Evolutionary conservation across 2,113 vertebrate species (phyloP).

Genomic region (Ageneiosus marmoratus): DNA sequence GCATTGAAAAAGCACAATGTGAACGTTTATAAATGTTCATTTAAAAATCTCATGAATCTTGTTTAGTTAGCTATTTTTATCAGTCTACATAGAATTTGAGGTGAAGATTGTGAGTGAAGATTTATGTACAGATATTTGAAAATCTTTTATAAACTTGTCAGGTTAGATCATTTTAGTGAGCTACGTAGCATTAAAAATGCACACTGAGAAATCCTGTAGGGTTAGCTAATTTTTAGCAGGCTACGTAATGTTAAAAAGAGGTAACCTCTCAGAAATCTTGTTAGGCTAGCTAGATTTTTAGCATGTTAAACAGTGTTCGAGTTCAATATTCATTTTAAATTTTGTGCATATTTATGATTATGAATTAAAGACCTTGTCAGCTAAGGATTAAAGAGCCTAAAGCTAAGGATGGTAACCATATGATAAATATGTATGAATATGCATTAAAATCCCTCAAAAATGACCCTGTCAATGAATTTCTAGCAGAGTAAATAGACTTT

Average conservation of each 20-base stretch:
- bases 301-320: neutral
- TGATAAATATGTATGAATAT: no score
- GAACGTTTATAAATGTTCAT: no score
- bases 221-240: neutral
- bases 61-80: neutral
- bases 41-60: neutral
- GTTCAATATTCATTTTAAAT: no score
- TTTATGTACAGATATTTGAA: no score
- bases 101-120: no score
- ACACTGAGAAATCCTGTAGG: neutral
- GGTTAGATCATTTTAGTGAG: no score
- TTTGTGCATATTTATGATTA: neutral
- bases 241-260: neutral
- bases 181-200: no score
- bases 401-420: neutral
- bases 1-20: no score
- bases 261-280: neutral
- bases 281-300: neutral
- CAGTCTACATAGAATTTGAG: no score
- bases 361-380: neutral
- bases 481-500: neutral
- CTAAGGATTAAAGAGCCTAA: no score
- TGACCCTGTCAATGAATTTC: neutral
- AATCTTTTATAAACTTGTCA: no score
- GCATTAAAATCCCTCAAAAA: neutral